Evolutionary conservation across 2,797 vertebrate species (phyloP).

Genomic region (Eremophila alpestris): DNA sequence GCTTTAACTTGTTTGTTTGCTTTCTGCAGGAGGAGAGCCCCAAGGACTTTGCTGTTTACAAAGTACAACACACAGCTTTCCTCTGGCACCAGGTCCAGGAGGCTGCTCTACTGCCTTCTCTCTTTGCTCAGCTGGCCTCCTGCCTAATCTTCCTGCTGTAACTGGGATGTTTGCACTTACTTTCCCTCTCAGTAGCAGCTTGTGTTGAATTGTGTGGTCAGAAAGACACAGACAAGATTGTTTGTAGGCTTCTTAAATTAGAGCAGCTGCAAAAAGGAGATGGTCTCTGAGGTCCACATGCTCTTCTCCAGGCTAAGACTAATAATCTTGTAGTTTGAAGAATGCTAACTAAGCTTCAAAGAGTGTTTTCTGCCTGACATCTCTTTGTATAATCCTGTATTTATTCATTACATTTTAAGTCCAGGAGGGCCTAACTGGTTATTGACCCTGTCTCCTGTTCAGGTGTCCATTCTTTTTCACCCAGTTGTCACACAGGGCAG

Average conservation of each 20-base stretch:
- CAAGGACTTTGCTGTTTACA: not conserved
- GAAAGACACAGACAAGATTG: not conserved
- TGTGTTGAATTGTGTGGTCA: not conserved
- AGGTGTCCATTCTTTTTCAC: not conserved
- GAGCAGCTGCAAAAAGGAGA: not conserved
- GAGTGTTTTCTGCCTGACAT: not conserved
- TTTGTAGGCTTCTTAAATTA: not conserved
- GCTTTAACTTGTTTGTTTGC: not conserved
- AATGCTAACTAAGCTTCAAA: not conserved
- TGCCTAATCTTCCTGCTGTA: not conserved
- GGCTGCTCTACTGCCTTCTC: not conserved
- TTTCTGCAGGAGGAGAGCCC: not conserved
- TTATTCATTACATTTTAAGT: not conserved
- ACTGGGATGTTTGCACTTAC: not conserved
- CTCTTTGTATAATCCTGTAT: not conserved
- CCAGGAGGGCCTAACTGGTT: not conserved
- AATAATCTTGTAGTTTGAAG: not conserved
- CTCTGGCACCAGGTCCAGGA: not conserved
- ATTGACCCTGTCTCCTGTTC: not conserved
- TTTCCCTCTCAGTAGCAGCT: not conserved
- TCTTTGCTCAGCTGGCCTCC: conserved; percentile 60
- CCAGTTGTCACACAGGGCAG: not conserved
- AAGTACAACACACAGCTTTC: not conserved
- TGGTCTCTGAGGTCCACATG: not conserved
- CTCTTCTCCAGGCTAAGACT: not conserved